Base-by-base conservation (phyloP, 2,113 vertebrate genomes). In the Bufo gargarizans region DNA sequence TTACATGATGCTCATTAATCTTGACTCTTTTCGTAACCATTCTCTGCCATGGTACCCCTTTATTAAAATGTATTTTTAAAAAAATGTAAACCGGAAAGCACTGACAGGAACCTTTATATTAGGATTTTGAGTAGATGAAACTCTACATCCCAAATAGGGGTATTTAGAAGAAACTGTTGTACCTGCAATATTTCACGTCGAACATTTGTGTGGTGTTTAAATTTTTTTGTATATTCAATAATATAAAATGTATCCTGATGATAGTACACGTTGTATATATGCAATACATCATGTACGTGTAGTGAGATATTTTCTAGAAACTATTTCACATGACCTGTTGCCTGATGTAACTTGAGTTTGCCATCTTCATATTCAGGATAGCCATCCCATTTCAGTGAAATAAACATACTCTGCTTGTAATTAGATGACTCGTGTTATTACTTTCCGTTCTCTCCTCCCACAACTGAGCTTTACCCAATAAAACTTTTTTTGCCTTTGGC, bases 401-500 rank as follows among this genome's bases (percentile, higher is more conserved):
- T 79, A 22, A 49, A 12, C 59, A n/a, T 86, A 50, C 58, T 59
- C 76, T 63, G 63, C 14, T 33, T 65, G 22, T 78, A 65, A 19
- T 50, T 58, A 11, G 43, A 14, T 86, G 85, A 79, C 59, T 86
- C 85, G 53, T 58, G n/a, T 86, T 53, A 65, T 78, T 78, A 86
- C 55, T 76, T 43, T 85, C 50, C 8, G 3, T 69, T 9, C 9
- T 76, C 83, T 76, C 83, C 83, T 58, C 67, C 83, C 69, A 59
- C 53, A 58, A 50, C 22, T 58, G 33, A 58, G 83, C 17, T 2
- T 55, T 58, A 53, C 9, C 74, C 83, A 83, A 67, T 83, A 20
- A 74, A 33, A 19, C 20, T 4, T 1, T 50, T 72, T 76, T 17
- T 8, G 16, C 8, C 17, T 77, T 78, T 79, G n/a, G 76, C 85